Evolutionary conservation across 2,797 vertebrate genomes (phyloP), one percentile per base, ranked within the genome.

Genomic region (Diglossa cyanea): DNA sequence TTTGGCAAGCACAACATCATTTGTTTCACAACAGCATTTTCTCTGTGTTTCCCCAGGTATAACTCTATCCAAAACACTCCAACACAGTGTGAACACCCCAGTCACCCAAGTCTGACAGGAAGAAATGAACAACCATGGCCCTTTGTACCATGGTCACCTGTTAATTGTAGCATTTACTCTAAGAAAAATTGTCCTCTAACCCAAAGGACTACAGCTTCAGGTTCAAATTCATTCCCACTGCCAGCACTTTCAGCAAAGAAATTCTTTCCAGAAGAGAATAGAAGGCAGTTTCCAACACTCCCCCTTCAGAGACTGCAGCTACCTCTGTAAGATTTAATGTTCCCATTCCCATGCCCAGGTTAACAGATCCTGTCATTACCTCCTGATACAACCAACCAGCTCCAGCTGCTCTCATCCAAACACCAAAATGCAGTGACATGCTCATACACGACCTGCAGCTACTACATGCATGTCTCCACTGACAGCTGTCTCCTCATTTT

Each of bases 361-460:
- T 65, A 70, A 31, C 2, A 44, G 60, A 13, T 73, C 33, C 51
- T 61, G 9, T 9, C 35, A 6, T 58, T 57, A 40, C 17, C 42
- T 75, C n/a, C 47, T 40, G 8, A 50, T 18, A 45, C 13, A 58
- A 54, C 4, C 31, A 54, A 4, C 10, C 61, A 77, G 39, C 19
- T 86, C 30, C 40, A 63, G 26, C 48, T 86, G n/a, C 57, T 35
- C 33, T 44, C 39, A 68, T 20, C 3, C 5, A 40, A 75, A 63
- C 45, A 57, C 13, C 54, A 78, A 48, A 81, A 68, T 33, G 24
- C 26, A 72, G 20, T 40, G 10, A 60, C 5, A 53, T 53, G 40
- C 10, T 67, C 58, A 57, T 1, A 1, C 4, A 20, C 1, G 0
- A 45, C 26, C 45, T 42, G 7, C 26, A 81, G 44, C 26, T 55